A percentile compares a stretch with the other conserved stretches of the same genome.
These are phyloP conservation scores for Todiramphus saurophagus DNA, from an alignment of 2,113 vertebrate species.

Conservation along the genomic window DNA sequence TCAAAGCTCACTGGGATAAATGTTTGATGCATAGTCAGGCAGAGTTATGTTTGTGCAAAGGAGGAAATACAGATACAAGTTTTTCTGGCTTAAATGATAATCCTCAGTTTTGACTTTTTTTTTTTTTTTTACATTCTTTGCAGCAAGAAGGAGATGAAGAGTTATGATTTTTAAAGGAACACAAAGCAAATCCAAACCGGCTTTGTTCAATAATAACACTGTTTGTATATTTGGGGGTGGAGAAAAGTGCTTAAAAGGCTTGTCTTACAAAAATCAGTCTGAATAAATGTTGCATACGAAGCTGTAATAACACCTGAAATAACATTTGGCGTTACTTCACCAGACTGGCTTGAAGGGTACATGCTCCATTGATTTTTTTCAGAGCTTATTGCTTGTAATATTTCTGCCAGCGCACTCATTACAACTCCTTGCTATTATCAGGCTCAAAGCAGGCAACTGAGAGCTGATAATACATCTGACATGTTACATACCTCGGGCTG, in stretches of 20 bases:
- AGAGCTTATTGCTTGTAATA: slow-evolving; percentile 4
- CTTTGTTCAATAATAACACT: neutral
- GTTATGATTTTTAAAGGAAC: neutral
- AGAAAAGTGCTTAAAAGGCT: neutral
- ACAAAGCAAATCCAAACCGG: neutral
- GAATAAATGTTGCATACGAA: neutral
- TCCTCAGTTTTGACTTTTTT: neutral
- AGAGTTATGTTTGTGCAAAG: neutral
- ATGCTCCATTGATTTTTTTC: neutral
- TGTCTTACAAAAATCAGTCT: neutral
- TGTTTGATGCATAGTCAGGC: neutral
- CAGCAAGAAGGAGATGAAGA: neutral
- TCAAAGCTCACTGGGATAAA: neutral
- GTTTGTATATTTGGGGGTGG: neutral
- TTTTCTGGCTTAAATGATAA: neutral
- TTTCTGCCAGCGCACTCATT: neutral
- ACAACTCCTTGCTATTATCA: neutral
- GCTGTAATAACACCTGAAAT: slow-evolving; percentile 20
- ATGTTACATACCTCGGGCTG: rapidly evolving
- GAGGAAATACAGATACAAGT: neutral
- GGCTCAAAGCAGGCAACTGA: neutral
- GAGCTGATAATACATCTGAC: slow-evolving; percentile 10
- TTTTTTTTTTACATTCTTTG: neutral
- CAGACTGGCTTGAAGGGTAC: neutral
- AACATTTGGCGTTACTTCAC: neutral